Evolutionary conservation across 92 coral and sea anemone species (phyloP), one percentile per base, ranked within the genome.

Genomic region (Blastomussa wellsi): DNA sequence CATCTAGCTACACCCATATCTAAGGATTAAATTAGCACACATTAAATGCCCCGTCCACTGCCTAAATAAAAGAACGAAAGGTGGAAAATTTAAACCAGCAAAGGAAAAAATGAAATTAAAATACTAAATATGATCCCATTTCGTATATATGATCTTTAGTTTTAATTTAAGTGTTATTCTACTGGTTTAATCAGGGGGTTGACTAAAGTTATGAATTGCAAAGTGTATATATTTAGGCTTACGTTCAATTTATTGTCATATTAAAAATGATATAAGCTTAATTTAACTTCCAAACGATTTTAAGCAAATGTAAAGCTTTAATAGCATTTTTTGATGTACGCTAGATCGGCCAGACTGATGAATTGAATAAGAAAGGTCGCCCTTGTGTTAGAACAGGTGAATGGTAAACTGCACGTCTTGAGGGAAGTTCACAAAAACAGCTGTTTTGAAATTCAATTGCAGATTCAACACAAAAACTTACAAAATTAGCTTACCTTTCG

Each of bases 401-500:
- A 31, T 1, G 59, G 12, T 24, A 33, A 35, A 0, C 65, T 57
- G 65, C 29, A 57, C 11, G 65, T 57, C 65, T 24, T 57, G 28
- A 24, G 5, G n/a, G n/a, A 26, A 57, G 33, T 28, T 60, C 20
- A 79, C 19, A 28, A 69, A n/a, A 47, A 37, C 48, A 67, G 77
- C 85, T 81, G 77, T 44, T 67, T 67, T 26, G 49, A 81, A 70
- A 48, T 81, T 67, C 72, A 79, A 79, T 13, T 39, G 60, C 22
- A 37, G 29, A 16, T 29, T 71, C 77, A 17, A 72, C 77, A 38
- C 17, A 17, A 13, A n/a, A n/a, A n/a, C n/a, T n/a, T 10, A 7
- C 37, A 10, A 71, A 51, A 37, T 1, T 1, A 49, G 53, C 87
- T 83, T 89, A 96, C 98, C 98, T 96, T 96, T 86, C 98, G 90